Conservation (phyloP, 2,888 invertebrate genomes). For the Dryocosmus kuriphilus region DNA sequence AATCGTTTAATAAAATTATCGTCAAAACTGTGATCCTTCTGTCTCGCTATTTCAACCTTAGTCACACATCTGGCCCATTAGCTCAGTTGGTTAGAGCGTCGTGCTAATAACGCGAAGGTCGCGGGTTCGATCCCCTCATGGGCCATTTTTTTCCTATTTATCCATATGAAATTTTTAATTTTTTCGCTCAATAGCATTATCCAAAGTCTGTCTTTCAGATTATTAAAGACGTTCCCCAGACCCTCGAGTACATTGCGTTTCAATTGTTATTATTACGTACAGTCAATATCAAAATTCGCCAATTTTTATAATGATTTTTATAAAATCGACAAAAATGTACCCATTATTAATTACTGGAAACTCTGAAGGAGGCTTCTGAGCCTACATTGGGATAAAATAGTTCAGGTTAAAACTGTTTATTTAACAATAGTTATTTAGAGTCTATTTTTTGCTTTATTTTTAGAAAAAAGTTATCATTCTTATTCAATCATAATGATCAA, state of each 20-base stretch:
- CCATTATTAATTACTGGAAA: too few species aligned
- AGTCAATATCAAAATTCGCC: too few species aligned
- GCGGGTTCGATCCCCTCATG: conserved; percentile 76
- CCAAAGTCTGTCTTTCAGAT: not conserved
- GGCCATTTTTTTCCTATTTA: conserved; percentile 66
- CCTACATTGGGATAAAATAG: too few species aligned
- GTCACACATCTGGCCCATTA: conserved; percentile 64
- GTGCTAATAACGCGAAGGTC: conserved; percentile 77
- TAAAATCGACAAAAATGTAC: too few species aligned
- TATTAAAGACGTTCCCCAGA: not conserved
- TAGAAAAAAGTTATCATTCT: too few species aligned
- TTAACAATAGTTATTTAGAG: too few species aligned
- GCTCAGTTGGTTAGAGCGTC: conserved; percentile 77
- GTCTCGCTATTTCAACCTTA: not conserved
- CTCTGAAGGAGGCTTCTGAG: too few species aligned
- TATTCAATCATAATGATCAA: too few species aligned
- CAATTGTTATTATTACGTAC: too few species aligned
- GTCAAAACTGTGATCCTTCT: not conserved
- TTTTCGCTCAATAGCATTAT: not conserved
- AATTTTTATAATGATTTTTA: too few species aligned
- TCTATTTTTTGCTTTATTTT: too few species aligned
- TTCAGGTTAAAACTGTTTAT: too few species aligned
- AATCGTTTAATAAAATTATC: not conserved
- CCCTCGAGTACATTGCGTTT: not conserved
- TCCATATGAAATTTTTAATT: not conserved